Base-by-base conservation (phyloP, 1,140 invertebrate genomes). In the Aphidius ervi region DNA sequence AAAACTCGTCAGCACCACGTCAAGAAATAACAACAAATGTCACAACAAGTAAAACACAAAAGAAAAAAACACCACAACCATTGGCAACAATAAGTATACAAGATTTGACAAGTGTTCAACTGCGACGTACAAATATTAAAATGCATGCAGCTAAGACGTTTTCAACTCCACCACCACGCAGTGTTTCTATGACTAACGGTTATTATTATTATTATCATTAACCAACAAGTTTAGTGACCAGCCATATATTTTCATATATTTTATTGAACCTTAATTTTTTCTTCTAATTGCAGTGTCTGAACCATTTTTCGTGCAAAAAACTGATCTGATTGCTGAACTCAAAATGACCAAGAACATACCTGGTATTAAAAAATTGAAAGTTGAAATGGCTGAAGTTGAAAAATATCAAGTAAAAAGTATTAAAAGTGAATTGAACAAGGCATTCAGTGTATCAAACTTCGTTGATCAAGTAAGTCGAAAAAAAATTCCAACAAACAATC, bases 271-370 rank as follows among this genome's bases (percentile, higher is more conserved):
- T 46, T 54, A 23, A 39, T 46, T 46, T 59, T 62, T 61, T 45
- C n/a, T 49, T 46, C 52, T 57, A 42, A n/a, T 48, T 61, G 6
- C 76, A 76, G 88, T 85, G 59, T 84, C 82, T 7, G 87, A 88
- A 55, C 82, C 88, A n/a, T 91, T 88, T 75, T 82, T 86, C 66
- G 81, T 83, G 46, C 87, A 87, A 61, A 94, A 94, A 74, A 90
- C 88, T 10, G 92, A 95, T 73, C 76, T 95, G 23, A 95, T 95
- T 53, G 92, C 92, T 20, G 93, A 95, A 72, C 72, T 95, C 45
- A 95, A 95, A 77, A 86, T 91, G 78, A 93, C 92, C 1, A 93
- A 91, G 75, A 91, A 94, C 69, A 93, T 95, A 54, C 87, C 90
- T 0, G 93, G 93, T 2, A 93, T 95, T 45, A 92, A 89, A 74